Percentiles rank a stretch among this genome's conserved stretches.
These are phyloP conservation scores for Ellobium chinense DNA, from an alignment of 2,888 invertebrate genomes.

Conservation along the genomic window DNA sequence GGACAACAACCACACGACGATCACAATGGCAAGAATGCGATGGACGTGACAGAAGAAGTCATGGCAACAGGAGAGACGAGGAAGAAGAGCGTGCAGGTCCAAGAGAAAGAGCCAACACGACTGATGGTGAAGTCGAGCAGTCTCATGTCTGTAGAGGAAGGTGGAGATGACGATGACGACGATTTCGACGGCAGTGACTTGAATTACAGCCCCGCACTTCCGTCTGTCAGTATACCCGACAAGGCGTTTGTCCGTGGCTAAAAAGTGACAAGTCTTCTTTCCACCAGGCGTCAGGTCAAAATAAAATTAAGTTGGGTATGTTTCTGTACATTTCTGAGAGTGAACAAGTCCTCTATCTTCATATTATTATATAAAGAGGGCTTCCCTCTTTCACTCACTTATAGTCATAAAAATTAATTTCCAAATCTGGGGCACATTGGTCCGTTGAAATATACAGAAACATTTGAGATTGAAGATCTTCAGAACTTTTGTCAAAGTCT, in stretches of 20 bases:
- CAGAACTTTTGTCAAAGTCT: too few species aligned
- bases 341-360: too few species aligned
- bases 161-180: neutral
- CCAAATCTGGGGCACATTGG: too few species aligned
- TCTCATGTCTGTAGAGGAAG: neutral
- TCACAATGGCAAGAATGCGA: neutral
- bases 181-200: neutral
- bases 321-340: too few species aligned
- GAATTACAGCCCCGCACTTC: neutral
- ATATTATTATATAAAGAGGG: too few species aligned
- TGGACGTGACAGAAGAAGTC: neutral
- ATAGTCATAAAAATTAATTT: too few species aligned
- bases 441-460: too few species aligned
- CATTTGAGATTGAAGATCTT: too few species aligned
- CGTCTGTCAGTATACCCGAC: conserved; percentile 2
- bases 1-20: neutral
- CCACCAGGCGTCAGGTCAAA: too few species aligned
- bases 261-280: too few species aligned
- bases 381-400: too few species aligned
- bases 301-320: too few species aligned
- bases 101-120: neutral
- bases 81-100: neutral
- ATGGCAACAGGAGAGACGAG: neutral
- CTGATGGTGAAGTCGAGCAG: neutral
- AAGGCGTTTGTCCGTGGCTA: conserved; percentile 27